Evolutionary conservation across 2,797 vertebrate species (phyloP).

Genomic region (Limosa lapponica): DNA sequence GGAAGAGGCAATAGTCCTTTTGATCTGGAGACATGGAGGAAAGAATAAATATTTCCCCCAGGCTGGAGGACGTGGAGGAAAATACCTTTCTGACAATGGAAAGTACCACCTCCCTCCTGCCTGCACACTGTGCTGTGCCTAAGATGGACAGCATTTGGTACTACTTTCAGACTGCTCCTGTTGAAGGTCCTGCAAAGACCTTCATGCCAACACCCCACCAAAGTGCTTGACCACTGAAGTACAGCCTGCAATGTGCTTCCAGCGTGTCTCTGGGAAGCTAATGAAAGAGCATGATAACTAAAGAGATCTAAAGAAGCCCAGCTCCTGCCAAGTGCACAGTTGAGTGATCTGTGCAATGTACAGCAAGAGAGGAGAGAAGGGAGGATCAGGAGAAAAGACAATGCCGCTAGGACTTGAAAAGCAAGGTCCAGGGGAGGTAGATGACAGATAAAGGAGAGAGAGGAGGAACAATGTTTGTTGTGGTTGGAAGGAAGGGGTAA

Average conservation of each 20-base stretch:
- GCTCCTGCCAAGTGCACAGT: neutral
- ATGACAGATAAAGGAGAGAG: neutral
- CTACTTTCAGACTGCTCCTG: neutral
- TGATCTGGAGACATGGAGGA: neutral
- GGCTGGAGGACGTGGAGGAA: neutral
- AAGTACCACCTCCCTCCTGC: neutral
- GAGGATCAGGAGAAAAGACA: neutral
- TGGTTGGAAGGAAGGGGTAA: neutral
- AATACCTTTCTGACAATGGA: neutral
- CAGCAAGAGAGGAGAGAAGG: neutral
- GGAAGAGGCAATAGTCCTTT: neutral
- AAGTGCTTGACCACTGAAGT: neutral
- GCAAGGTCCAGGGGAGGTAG: neutral
- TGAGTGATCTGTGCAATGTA: neutral
- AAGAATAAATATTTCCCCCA: neutral
- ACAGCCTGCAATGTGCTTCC: neutral
- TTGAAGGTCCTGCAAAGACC: neutral
- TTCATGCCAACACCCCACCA: neutral
- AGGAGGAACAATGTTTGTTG: neutral
- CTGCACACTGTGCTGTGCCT: accelerated
- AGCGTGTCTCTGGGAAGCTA: neutral
- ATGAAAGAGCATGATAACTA: neutral
- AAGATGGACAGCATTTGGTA: neutral
- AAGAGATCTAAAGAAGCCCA: neutral
- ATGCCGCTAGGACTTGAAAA: neutral